A percentile compares a stretch with the other conserved stretches of the same genome.
These are phyloP conservation scores for Ptychobarbus kaznakovi DNA, from an alignment of 2,797 vertebrate species.

Conservation along the genomic window DNA sequence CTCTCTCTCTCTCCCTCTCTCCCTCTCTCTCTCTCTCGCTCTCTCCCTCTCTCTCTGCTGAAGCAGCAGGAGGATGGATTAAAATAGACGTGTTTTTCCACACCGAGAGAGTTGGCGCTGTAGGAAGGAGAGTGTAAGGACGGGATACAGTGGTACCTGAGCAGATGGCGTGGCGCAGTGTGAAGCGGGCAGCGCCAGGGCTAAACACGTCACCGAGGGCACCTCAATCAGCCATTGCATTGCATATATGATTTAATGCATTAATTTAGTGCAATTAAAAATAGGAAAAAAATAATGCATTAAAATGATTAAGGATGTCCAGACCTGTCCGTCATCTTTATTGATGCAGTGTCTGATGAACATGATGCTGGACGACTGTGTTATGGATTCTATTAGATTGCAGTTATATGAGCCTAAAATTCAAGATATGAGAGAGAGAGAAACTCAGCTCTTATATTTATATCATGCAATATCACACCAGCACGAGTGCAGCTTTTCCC, in stretches of 20 bases:
- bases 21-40: too few species aligned
- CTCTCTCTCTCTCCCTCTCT: too few species aligned
- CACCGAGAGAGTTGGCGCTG: conserved; percentile 36
- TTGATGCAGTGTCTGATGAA: background rate
- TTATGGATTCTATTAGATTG: background rate
- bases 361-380: background rate
- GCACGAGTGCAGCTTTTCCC: too few species aligned
- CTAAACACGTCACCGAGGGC: conserved; percentile 58
- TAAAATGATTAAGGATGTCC: background rate
- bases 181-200: conserved; percentile 61
- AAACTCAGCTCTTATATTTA: background rate
- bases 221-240: background rate
- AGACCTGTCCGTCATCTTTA: background rate
- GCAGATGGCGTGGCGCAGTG: conserved; percentile 72
- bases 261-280: background rate
- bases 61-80: conserved; percentile 42
- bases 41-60: conserved; percentile 34
- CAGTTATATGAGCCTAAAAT: background rate
- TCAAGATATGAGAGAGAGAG: background rate
- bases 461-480: background rate
- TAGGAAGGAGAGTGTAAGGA: conserved; percentile 18
- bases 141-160: conserved; percentile 67
- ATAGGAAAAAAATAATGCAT: background rate
- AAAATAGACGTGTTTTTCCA: conserved; percentile 54
- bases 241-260: background rate